Conservation (phyloP, 2,113 vertebrate species). For the Lontra canadensis region DNA sequence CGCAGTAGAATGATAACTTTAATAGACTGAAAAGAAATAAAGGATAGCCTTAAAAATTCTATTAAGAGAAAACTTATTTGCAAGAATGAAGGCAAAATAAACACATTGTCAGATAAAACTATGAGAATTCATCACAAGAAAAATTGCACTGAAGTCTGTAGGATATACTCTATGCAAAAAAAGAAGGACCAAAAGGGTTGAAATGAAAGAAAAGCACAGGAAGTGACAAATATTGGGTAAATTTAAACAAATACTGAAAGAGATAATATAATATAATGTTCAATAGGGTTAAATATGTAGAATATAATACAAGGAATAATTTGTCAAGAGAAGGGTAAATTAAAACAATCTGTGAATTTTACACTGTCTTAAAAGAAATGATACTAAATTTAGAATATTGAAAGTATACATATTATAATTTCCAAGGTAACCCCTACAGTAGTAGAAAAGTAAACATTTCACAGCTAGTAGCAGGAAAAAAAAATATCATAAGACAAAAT, state of each 20-base stretch:
- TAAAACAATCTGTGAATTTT: not conserved
- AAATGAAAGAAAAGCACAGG: not conserved
- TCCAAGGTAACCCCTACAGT: not conserved
- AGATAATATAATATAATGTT: not conserved
- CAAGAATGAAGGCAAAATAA: not conserved
- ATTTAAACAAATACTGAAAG: not conserved
- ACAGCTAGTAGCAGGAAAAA: not conserved
- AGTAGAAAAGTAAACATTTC: not conserved
- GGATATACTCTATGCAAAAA: not conserved
- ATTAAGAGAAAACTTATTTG: not conserved
- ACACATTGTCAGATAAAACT: not conserved
- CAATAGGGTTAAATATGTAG: not conserved
- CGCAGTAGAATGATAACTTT: not conserved
- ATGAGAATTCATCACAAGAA: not conserved
- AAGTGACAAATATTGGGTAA: not conserved
- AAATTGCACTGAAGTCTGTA: not conserved
- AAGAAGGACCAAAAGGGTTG: not conserved
- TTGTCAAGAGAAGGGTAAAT: not conserved
- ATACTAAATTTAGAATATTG: not conserved
- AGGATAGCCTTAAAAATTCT: not conserved
- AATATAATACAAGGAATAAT: not conserved
- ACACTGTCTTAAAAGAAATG: not conserved
- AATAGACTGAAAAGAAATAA: not conserved
- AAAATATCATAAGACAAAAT: not conserved
- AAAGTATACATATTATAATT: not conserved